Evolutionary conservation across 2,888 invertebrate species (phyloP), one percentile per base, ranked within the genome.

Genomic region (Hermaeophaga mercurialis): DNA sequence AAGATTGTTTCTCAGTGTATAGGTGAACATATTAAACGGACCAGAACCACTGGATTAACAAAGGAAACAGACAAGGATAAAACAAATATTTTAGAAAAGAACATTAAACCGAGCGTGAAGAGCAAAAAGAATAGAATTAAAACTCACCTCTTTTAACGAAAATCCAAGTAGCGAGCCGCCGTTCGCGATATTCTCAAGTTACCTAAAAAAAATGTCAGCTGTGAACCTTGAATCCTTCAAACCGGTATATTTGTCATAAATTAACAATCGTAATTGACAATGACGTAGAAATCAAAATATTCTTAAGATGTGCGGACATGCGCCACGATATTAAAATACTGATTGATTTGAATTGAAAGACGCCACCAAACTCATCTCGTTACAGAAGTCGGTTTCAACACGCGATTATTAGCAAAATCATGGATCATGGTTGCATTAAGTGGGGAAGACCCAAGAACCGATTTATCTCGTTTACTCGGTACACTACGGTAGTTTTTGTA

Each of bases 361-460:
- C 12, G 18, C 14, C 12, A 28, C n/a, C 39, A 28, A n/a, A 24
- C 28, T 15, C 47, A 36, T n/a, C n/a, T n/a, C n/a, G n/a, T 47
- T 39, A 11, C 11, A 1, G 17, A 15, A 28, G 28, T 38, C 26
- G 39, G 26, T 39, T 18, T 43, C 24, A 24, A 43, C 26, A 24
- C 22, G 28, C 28, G 19, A 34, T 12, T 48, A 12, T 14, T 28
- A 36, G 17, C 18, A 34, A 2, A 14, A 15, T 14, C 26, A 28
- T 43, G 33, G 19, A 15, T 14, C 26, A 28, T 43, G 33, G 19
- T 41, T 19, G 14, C 12, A 39, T 3, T 15, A 33, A 50, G 43
- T 50, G 50, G 50, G 50, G 41, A 50, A 50, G 33, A 33, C 50
- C 50, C 41, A 50, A 50, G 50, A 43, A 41, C 41, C 41, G 11